Conservation (phyloP, 2,113 vertebrate species). For the Patagioenas fasciata region DNA sequence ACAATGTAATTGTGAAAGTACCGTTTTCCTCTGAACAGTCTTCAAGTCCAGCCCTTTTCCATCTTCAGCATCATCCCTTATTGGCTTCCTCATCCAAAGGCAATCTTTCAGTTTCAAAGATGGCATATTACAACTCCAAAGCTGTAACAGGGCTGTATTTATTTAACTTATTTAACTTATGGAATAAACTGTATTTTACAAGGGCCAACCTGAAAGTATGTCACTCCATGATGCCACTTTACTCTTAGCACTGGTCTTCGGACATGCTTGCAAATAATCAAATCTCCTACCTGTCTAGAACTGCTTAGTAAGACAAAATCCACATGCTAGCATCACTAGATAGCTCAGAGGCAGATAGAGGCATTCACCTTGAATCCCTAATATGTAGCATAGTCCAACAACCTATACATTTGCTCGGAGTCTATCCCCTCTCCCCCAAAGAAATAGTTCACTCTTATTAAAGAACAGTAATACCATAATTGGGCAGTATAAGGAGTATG, state of each 20-base stretch:
- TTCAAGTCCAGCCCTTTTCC: not conserved
- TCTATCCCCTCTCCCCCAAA: not conserved
- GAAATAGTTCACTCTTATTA: not conserved
- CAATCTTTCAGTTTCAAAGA: not conserved
- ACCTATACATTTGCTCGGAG: not conserved
- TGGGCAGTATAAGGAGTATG: fast-evolving
- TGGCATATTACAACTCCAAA: not conserved
- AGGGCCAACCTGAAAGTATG: not conserved
- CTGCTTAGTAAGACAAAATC: not conserved
- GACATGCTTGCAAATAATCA: not conserved
- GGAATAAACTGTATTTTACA: not conserved
- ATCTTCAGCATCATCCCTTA: not conserved
- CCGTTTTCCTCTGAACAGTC: not conserved
- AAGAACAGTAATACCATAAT: not conserved
- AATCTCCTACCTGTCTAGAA: not conserved
- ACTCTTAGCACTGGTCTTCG: not conserved
- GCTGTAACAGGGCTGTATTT: not conserved
- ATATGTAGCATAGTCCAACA: not conserved
- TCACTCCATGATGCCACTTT: not conserved
- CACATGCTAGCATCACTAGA: not conserved
- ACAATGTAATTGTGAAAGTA: not conserved
- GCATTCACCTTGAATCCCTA: not conserved
- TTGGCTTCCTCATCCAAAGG: not conserved
- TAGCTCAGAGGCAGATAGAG: not conserved
- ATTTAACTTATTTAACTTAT: not conserved